These are phyloP conservation scores for Okamejei kenojei DNA, from an alignment of 2,797 vertebrate species.

Conservation along the genomic window DNA sequence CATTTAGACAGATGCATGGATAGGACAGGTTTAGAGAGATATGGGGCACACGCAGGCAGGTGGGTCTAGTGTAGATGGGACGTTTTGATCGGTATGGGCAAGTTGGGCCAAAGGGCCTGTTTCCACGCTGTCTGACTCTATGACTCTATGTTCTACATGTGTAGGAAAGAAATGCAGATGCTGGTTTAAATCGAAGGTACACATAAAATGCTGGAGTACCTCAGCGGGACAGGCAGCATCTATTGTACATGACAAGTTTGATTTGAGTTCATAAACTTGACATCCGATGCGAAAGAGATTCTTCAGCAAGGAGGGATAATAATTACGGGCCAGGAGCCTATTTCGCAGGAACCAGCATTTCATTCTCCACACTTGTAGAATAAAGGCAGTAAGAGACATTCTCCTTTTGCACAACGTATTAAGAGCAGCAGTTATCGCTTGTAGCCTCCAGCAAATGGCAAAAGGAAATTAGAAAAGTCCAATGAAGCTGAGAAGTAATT, in stretches of 20 bases:
- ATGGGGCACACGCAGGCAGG: no score
- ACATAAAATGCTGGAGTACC: no score
- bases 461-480: conserved; percentile 80
- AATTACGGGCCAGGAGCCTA: conserved; percentile 25
- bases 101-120: no score
- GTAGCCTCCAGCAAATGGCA: conserved; percentile 86
- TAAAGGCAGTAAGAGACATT: conserved; percentile 68
- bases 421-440: conserved; percentile 87
- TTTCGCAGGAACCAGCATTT: conserved; percentile 53
- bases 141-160: no score
- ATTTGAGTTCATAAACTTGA: conserved; percentile 20
- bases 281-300: background rate
- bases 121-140: no score
- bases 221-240: no score
- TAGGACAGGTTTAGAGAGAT: no score
- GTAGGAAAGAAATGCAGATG: no score
- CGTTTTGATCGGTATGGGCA: no score
- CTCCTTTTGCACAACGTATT: conserved; percentile 86
- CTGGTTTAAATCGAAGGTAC: no score
- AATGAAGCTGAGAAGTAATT: conserved; percentile 92
- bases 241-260: background rate
- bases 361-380: conserved; percentile 62
- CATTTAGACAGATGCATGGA: no score
- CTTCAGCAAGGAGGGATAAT: background rate
- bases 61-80: no score